Conservation (phyloP, 2,113 vertebrate species). For the Australoheros scitulus region DNA sequence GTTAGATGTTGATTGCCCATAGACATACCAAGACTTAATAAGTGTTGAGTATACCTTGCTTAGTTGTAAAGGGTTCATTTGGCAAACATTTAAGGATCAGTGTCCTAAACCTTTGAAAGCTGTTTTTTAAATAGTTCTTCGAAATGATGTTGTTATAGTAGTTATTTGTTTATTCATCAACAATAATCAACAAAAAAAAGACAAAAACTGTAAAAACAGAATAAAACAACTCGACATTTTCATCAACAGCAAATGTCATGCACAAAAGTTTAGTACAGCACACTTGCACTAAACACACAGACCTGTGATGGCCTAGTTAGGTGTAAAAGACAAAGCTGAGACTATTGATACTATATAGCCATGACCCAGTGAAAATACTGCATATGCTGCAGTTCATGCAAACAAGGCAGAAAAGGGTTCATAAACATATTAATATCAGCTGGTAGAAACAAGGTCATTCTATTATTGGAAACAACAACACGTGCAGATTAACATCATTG, state of each 20-base stretch:
- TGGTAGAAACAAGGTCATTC: conserved; percentile 8
- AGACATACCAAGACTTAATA: too few relatives aligned
- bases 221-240: background rate
- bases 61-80: too few relatives aligned
- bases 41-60: too few relatives aligned
- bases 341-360: conserved; percentile 10
- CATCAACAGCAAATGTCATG: background rate
- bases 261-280: background rate
- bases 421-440: background rate
- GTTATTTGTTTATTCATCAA: background rate
- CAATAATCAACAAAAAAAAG: background rate
- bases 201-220: background rate
- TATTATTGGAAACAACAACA: background rate
- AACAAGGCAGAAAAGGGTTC: conserved; percentile 30
- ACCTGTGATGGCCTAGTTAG: background rate
- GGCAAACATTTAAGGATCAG: background rate
- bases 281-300: background rate
- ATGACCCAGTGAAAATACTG: conserved; percentile 1
- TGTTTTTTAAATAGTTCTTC: background rate
- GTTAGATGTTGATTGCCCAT: too few relatives aligned
- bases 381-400: background rate
- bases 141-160: background rate
- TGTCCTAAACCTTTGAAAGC: background rate
- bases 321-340: background rate
- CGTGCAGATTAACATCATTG: background rate